Evolutionary conservation across 1,140 invertebrate genomes (phyloP).

Genomic region (Maniola jurtina): DNA sequence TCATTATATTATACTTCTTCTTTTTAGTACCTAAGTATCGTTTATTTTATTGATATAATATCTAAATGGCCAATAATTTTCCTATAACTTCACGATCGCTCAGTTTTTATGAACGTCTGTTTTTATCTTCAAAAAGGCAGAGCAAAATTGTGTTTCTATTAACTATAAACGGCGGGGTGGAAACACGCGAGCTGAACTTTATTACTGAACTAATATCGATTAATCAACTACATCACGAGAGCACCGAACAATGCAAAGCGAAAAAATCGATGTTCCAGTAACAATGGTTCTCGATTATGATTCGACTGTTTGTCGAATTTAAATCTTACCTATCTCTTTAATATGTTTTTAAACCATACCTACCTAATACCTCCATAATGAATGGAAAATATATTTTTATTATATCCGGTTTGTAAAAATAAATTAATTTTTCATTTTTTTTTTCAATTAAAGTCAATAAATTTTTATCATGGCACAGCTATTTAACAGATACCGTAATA

Average conservation of each 20-base stretch:
- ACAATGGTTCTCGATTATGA: slow-evolving; percentile 42
- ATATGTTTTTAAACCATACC: too few species aligned
- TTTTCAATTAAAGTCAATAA: too few species aligned
- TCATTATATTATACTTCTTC: too few species aligned
- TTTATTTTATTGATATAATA: too few species aligned
- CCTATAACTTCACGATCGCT: background rate
- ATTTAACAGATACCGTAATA: too few species aligned
- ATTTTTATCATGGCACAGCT: too few species aligned
- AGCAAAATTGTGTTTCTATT: slow-evolving; percentile 19
- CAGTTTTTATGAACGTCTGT: background rate
- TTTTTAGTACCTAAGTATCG: too few species aligned
- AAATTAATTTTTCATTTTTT: too few species aligned
- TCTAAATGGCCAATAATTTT: background rate
- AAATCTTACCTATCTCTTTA: background rate
- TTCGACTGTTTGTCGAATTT: slow-evolving; percentile 9
- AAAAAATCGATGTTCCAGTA: slow-evolving; percentile 39
- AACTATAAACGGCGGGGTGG: slow-evolving; percentile 20
- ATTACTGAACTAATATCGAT: slow-evolving; percentile 52
- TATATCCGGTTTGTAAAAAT: too few species aligned
- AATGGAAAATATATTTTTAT: too few species aligned
- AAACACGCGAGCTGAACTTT: slow-evolving; percentile 34
- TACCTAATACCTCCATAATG: too few species aligned
- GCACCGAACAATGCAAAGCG: slow-evolving; percentile 41
- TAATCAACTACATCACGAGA: slow-evolving; percentile 54
- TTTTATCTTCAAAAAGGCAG: background rate